phyloP scores from a whole-genome alignment of 2,113 vertebrate species.

The Aldabrachelys gigantea region DNA sequence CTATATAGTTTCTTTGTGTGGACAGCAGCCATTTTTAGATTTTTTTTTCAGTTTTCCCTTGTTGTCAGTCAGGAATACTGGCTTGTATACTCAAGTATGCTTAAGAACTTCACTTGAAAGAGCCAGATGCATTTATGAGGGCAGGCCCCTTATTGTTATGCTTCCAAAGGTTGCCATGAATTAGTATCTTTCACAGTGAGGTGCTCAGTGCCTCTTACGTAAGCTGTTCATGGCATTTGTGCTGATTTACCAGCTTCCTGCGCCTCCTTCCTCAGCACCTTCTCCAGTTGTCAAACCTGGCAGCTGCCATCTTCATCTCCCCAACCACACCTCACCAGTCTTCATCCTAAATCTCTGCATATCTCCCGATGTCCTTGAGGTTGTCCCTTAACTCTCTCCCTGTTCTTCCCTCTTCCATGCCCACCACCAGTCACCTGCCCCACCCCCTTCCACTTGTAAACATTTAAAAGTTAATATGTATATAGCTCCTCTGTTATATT shows the following conservation, averaged over 20 bases:
- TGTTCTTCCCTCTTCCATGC: no score
- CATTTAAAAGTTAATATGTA: no score
- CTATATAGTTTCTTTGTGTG: neutral
- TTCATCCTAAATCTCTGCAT: no score
- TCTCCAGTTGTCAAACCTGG: no score
- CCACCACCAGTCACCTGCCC: no score
- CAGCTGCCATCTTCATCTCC: no score
- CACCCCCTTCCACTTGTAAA: no score
- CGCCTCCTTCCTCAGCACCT: neutral
- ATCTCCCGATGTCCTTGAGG: no score
- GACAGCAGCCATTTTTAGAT: neutral
- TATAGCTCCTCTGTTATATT: no score
- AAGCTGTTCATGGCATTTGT: neutral
- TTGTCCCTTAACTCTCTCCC: no score
- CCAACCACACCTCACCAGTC: no score
- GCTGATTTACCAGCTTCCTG: neutral
- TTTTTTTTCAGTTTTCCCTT: conserved; percentile 13
- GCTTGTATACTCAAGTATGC: neutral
- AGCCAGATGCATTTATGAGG: neutral
- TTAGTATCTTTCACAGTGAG: neutral
- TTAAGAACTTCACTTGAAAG: neutral
- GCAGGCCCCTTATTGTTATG: neutral
- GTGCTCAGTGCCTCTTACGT: neutral
- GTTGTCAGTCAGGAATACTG: neutral
- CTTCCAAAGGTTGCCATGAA: neutral